Evolutionary conservation across 2,888 invertebrate species (phyloP).

Genomic region (Beris morrisii): DNA sequence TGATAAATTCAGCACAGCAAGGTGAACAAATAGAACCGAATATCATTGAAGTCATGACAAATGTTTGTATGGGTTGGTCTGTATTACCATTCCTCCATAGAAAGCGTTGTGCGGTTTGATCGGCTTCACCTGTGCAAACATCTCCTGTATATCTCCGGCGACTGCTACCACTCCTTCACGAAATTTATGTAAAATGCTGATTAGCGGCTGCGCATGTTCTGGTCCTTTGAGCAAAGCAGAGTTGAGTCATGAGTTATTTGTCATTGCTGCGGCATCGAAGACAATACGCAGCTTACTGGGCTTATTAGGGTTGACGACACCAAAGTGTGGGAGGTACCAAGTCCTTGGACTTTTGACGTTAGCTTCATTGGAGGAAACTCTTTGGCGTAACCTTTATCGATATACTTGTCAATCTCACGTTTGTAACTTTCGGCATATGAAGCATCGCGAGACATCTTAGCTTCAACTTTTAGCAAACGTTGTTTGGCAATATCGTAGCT

Average conservation of each 20-base stretch:
- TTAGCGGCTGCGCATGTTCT: neutral
- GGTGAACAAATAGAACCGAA: constrained; percentile 9
- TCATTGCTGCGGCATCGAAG: neutral
- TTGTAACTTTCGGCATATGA: neutral
- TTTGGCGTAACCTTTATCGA: constrained; percentile 26
- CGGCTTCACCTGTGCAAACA: constrained; percentile 47
- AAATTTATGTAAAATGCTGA: neutral
- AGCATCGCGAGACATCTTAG: neutral
- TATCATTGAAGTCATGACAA: constrained; percentile 11
- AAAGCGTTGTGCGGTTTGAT: constrained; percentile 43
- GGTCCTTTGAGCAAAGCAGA: neutral
- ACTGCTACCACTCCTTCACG: constrained; percentile 9
- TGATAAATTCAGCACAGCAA: constrained; percentile 7
- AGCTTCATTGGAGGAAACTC: constrained; percentile 8
- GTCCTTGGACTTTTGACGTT: constrained; percentile 19
- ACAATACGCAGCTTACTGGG: neutral
- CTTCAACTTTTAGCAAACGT: neutral
- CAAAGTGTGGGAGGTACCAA: constrained; percentile 10
- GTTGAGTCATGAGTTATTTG: neutral
- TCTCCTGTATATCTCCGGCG: constrained; percentile 44
- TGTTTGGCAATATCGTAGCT: neutral
- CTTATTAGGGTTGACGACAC: constrained; percentile 1
- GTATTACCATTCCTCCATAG: constrained; percentile 1
- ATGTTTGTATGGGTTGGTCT: neutral
- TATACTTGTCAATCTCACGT: constrained; percentile 15